Evolutionary conservation across 2,113 vertebrate genomes (phyloP).

Genomic region (Lagopus leucura): DNA sequence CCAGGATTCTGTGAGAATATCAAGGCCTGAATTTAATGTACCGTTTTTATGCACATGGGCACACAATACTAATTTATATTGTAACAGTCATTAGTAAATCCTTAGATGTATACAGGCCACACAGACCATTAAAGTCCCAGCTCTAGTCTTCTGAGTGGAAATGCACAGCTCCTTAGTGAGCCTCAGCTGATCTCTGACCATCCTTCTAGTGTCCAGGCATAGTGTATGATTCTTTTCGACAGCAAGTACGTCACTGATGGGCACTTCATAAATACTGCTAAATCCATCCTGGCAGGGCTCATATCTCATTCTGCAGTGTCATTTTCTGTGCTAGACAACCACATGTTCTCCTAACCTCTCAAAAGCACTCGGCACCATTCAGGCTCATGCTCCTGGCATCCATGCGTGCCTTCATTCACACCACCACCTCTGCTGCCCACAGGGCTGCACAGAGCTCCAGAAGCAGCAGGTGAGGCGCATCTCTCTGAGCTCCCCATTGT

Average conservation of each 20-base stretch:
- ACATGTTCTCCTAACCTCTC: background rate
- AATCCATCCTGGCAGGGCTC: conserved; percentile 24
- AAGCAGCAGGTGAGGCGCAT: conserved; percentile 37
- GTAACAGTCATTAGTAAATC: background rate
- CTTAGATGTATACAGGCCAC: accelerated
- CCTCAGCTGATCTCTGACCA: background rate
- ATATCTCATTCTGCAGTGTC: background rate
- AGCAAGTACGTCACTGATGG: background rate
- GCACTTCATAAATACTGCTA: background rate
- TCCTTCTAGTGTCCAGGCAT: background rate
- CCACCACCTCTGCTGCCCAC: background rate
- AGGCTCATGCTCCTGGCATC: background rate
- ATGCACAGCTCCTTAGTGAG: background rate
- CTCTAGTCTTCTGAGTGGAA: background rate
- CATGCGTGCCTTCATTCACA: background rate
- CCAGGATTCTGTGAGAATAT: background rate
- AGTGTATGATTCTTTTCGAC: background rate
- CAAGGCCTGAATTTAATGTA: background rate
- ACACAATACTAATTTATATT: accelerated
- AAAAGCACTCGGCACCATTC: background rate
- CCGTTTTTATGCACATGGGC: background rate
- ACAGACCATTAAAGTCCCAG: no score
- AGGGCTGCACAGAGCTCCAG: background rate
- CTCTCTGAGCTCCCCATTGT: background rate
- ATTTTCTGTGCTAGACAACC: background rate